phyloP scores from a whole-genome alignment of 1,140 invertebrate species.

The Atta colombica region DNA sequence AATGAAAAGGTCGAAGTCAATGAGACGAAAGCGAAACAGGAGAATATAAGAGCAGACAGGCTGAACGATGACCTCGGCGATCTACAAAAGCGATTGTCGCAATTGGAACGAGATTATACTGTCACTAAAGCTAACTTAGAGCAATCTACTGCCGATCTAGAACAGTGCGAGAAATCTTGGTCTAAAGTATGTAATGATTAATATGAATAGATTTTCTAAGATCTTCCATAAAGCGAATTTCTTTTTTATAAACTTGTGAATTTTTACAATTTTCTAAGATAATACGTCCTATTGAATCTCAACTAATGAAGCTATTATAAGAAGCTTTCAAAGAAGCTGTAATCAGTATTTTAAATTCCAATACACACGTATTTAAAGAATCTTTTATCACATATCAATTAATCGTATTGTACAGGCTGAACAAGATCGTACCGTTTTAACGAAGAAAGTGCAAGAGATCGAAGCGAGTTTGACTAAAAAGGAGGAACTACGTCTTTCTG shows the following conservation, averaged over 20 bases:
- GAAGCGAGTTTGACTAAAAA: slow-evolving; percentile 93
- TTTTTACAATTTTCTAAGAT: not conserved
- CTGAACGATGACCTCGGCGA: slow-evolving; percentile 91
- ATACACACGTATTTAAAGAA: not conserved
- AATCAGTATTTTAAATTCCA: not conserved
- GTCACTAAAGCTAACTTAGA: slow-evolving; percentile 89
- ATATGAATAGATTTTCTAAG: not conserved
- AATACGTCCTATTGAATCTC: not conserved
- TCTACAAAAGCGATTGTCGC: slow-evolving; percentile 90
- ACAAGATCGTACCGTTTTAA: slow-evolving; percentile 91
- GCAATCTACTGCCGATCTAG: slow-evolving; percentile 89
- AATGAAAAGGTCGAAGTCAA: slow-evolving; percentile 92
- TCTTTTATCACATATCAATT: slow-evolving; percentile 19
- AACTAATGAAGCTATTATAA: too few relatives aligned
- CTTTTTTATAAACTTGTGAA: not conserved
- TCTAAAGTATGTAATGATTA: slow-evolving; percentile 79
- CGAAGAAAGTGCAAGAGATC: slow-evolving; percentile 92
- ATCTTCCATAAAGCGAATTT: not conserved
- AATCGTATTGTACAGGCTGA: slow-evolving; percentile 88
- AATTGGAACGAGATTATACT: slow-evolving; percentile 90
- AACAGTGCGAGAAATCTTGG: slow-evolving; percentile 90
- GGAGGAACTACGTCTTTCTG: slow-evolving; percentile 91
- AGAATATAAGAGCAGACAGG: slow-evolving; percentile 90
- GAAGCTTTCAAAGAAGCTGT: not conserved
- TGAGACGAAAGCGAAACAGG: slow-evolving; percentile 91